Evolutionary conservation across 2,888 invertebrate species (phyloP).

Genomic region (Sesia apiformis): DNA sequence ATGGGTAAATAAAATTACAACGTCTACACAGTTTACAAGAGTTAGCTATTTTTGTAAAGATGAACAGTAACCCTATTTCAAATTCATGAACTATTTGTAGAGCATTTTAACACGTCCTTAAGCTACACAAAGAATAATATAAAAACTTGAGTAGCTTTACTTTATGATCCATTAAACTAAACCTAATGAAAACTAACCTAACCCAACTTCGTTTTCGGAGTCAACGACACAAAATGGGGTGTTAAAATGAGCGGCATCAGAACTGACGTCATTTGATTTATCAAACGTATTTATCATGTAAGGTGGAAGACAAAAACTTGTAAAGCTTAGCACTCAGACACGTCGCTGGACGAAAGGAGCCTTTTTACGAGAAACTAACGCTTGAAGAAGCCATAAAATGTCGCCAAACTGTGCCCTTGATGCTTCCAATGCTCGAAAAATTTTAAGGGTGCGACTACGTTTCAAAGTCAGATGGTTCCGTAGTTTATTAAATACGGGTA

Average conservation of each 20-base stretch:
- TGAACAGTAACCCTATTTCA: no score
- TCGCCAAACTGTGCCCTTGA: slow-evolving; percentile 19
- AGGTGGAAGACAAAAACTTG: slow-evolving; percentile 21
- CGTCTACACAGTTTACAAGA: no score
- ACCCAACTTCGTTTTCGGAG: not conserved
- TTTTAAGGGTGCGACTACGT: not conserved
- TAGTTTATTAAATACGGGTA: not conserved
- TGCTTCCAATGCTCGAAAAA: slow-evolving; percentile 10
- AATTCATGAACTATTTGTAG: no score
- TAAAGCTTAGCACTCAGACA: slow-evolving; percentile 20
- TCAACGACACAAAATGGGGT: not conserved
- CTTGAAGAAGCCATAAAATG: slow-evolving; percentile 36
- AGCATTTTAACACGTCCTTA: no score
- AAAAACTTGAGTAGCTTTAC: no score
- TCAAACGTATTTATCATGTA: not conserved
- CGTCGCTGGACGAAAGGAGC: not conserved
- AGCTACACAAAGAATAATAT: no score
- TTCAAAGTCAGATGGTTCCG: not conserved
- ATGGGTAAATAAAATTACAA: no score
- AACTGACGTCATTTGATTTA: not conserved
- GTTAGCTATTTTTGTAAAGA: no score
- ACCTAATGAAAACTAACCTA: no score
- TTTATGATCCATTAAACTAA: no score
- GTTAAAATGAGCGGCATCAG: not conserved
- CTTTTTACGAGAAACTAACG: slow-evolving; percentile 1